Evolutionary conservation across 2,888 invertebrate genomes (phyloP).

Genomic region (Lobophora halterata): DNA sequence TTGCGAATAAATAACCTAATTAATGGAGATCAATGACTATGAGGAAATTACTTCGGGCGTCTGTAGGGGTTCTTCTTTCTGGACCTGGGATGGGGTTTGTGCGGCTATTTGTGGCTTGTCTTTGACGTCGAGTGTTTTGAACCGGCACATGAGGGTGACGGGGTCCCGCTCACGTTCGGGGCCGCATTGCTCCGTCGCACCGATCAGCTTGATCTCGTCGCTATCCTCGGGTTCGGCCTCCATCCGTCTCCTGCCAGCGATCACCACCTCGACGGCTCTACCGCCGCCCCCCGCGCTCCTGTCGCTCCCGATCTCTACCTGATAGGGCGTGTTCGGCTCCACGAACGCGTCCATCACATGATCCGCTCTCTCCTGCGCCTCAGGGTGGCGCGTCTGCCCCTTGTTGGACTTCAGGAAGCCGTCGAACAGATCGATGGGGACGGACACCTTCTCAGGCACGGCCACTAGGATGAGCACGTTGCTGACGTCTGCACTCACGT

Average conservation of each 20-base stretch:
- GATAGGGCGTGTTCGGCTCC: constrained; percentile 85
- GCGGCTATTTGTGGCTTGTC: constrained; percentile 9
- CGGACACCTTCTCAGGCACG: constrained; percentile 61
- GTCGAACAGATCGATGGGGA: constrained; percentile 40
- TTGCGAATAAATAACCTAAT: constrained; percentile 30
- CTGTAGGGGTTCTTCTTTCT: constrained; percentile 22
- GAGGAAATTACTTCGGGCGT: constrained; percentile 53
- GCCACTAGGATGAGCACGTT: constrained; percentile 87
- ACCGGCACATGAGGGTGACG: constrained; percentile 82
- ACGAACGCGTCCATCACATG: constrained; percentile 77
- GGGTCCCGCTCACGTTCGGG: constrained; percentile 85
- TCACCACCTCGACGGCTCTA: constrained; percentile 61
- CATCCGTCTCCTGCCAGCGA: constrained; percentile 54
- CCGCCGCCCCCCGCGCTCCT: constrained; percentile 48
- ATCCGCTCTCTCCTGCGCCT: constrained; percentile 64
- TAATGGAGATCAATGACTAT: constrained; percentile 53
- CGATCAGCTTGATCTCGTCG: constrained; percentile 81
- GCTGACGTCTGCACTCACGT: constrained; percentile 87
- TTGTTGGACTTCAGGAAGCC: constrained; percentile 26
- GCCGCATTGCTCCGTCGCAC: constrained; percentile 87
- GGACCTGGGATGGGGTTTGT: constrained; percentile 6
- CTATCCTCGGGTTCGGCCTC: constrained; percentile 46
- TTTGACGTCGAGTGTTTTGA: constrained; percentile 16
- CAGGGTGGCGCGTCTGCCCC: constrained; percentile 32
- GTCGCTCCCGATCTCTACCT: constrained; percentile 81